Conservation (phyloP, 2,797 vertebrate genomes). For the Huso huso region DNA sequence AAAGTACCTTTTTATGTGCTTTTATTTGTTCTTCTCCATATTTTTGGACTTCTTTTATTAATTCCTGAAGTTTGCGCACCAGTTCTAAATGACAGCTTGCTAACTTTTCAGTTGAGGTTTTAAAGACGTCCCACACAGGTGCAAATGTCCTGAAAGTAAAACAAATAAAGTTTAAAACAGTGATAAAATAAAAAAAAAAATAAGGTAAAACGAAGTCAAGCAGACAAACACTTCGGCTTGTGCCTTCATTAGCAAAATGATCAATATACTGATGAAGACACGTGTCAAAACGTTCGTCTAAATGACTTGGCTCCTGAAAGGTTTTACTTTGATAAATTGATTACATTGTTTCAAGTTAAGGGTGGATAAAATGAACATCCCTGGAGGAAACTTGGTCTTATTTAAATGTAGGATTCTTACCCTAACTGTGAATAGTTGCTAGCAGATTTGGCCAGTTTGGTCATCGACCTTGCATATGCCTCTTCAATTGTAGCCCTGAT, state of each 20-base stretch:
- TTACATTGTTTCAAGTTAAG: no score
- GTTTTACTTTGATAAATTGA: no score
- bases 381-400: no score
- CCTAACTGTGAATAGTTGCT: constrained; percentile 92
- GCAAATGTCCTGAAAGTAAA: constrained; percentile 72
- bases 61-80: constrained; percentile 85
- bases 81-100: constrained; percentile 90
- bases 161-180: constrained; percentile 9
- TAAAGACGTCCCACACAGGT: constrained; percentile 93
- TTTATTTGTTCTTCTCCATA: constrained; percentile 95
- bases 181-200: no score
- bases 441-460: constrained; percentile 89
- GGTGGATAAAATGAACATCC: no score
- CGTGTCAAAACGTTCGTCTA: no score
- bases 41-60: constrained; percentile 95
- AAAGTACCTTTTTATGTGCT: constrained; percentile 86
- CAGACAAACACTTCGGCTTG: no score
- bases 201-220: no score
- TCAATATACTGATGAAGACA: no score
- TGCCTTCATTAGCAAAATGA: no score
- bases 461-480: constrained; percentile 91
- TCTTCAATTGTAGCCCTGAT: constrained; percentile 89
- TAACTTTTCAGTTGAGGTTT: constrained; percentile 89
- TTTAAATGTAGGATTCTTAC: constrained; percentile 53
- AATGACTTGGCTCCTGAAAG: no score